These are phyloP conservation scores for Pararge aegeria DNA, from an alignment of 1,140 invertebrate genomes.

Conservation along the genomic window DNA sequence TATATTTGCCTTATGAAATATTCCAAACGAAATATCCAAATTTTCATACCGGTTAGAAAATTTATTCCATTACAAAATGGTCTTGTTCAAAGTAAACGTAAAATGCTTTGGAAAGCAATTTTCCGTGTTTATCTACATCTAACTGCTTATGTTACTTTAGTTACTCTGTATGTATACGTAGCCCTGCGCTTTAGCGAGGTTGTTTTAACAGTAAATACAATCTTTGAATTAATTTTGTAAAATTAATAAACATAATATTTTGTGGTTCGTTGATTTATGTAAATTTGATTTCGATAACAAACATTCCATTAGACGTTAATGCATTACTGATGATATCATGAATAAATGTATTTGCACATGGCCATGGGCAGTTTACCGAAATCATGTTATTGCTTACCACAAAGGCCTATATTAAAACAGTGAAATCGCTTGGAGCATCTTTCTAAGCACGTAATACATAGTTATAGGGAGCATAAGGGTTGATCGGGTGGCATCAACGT, in stretches of 20 bases:
- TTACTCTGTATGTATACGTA: neutral
- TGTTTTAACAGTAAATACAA: neutral
- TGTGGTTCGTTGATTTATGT: constrained; percentile 7
- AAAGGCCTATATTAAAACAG: neutral
- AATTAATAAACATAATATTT: neutral
- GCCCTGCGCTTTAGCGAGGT: neutral
- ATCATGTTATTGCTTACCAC: neutral
- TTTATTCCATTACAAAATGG: constrained; percentile 7
- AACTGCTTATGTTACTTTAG: neutral
- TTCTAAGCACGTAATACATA: no score
- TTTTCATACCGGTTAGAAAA: constrained; percentile 17
- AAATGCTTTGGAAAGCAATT: constrained; percentile 1
- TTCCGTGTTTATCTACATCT: constrained; percentile 4
- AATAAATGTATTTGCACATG: neutral
- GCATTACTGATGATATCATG: neutral
- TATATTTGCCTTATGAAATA: constrained; percentile 21
- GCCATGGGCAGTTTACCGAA: neutral
- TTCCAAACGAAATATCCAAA: constrained; percentile 13
- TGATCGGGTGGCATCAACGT: no score
- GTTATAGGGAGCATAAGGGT: no score
- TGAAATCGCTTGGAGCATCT: neutral
- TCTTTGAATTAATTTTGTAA: neutral
- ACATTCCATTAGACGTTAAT: neutral
- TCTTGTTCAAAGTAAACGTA: constrained; percentile 3
- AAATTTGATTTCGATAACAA: constrained; percentile 9